Base-by-base conservation (phyloP, 2,797 vertebrate genomes). In the Pelochelys cantorii region DNA sequence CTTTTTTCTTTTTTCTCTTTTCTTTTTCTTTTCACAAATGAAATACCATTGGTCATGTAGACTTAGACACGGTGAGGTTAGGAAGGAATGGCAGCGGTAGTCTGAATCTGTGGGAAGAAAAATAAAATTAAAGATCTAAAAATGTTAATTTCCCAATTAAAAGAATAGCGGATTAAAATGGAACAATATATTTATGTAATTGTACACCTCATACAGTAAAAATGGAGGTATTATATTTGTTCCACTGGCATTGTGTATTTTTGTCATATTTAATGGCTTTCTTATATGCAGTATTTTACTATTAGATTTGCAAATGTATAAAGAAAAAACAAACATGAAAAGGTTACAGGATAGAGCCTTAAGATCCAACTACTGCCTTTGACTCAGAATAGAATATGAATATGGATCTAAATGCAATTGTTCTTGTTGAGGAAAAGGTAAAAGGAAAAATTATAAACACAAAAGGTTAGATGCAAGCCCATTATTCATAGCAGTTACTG, bases 401-500 rank as follows among this genome's bases (percentile, higher is more conserved):
- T 52, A 83, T 65, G 65, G 29, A 53, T 52, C 85, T 53, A 93
- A 85, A 62, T 84, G 57, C 83, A 91, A 79, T 48, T 48, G 17
- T 15, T 88, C 25, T 29, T 5, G 15, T 48, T 75, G 68, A 81
- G n/a, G 93, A 68, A 75, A 48, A 48, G 42, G 74, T 34, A 7
- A 85, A 88, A 86, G 2, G 11, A 13, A 60, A 86, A 89, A 23
- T 22, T 75, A 57, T 93, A 90, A 94, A 75, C 52, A 86, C 88
- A 90, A 60, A 75, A 55, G 65, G 23, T 85, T 94, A 87, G 54
- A 53, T 29, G 68, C 2, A 31, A 92, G 86, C 81, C 42, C 18
- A 84, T 1, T 90, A 80, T 92, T 96, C 92, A 81, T 85, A 62
- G 88, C 75, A 93, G 52, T 95, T 94, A 56, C n/a, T 93, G 89